These are phyloP conservation scores for Typhlomys cinereus DNA, from an alignment of 2,113 vertebrate genomes.

Conservation along the genomic window DNA sequence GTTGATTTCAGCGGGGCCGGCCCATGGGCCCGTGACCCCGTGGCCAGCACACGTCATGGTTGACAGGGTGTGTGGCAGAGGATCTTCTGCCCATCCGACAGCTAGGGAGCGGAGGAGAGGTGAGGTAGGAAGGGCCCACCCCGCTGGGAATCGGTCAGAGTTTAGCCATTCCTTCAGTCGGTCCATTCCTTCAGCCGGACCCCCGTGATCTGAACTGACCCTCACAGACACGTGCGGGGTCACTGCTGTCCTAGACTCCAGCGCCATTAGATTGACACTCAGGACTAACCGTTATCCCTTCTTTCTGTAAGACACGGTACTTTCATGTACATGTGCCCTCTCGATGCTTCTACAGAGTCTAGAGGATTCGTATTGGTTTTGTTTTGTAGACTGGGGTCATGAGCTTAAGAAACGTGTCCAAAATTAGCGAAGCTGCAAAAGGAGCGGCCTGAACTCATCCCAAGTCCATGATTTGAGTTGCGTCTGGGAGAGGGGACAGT, in stretches of 20 bases:
- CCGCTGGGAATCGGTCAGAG: too few relatives aligned
- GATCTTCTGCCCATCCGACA: too few relatives aligned
- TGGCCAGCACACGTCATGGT: too few relatives aligned
- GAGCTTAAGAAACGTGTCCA: neutral
- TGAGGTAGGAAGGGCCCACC: too few relatives aligned
- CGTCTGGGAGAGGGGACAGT: neutral
- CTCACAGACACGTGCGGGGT: too few relatives aligned
- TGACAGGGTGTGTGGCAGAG: too few relatives aligned
- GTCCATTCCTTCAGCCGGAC: too few relatives aligned
- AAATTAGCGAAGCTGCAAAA: neutral
- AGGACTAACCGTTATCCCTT: neutral
- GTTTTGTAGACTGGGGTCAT: neutral
- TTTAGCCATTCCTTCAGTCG: too few relatives aligned
- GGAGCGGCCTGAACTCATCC: neutral
- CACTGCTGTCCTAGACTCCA: neutral
- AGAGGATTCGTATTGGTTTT: neutral
- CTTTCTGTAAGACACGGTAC: neutral
- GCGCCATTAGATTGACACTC: neutral
- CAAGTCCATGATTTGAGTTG: neutral
- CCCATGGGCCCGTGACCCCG: too few relatives aligned
- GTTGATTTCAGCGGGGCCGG: too few relatives aligned
- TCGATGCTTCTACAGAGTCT: neutral
- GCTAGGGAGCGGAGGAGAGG: too few relatives aligned
- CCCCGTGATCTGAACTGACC: neutral
- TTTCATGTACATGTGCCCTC: neutral